phyloP scores from a whole-genome alignment of 2,113 vertebrate genomes.

The Myanophis thanlyinensis region DNA sequence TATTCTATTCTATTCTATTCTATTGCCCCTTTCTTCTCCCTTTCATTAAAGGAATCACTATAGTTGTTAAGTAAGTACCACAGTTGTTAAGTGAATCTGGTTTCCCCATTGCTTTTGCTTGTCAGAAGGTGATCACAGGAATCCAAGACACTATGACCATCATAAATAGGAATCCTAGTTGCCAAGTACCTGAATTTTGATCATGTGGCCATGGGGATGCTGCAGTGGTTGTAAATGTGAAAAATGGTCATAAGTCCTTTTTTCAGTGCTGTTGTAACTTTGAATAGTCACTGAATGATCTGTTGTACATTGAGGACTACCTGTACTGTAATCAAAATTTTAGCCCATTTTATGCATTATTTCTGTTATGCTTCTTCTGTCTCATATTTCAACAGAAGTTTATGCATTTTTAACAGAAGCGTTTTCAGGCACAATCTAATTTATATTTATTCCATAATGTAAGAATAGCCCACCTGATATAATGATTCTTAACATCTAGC shows the following conservation, averaged over 20 bases:
- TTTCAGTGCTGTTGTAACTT: background rate
- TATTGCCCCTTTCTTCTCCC: background rate
- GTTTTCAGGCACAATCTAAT: background rate
- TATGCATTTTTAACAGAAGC: background rate
- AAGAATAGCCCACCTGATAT: background rate
- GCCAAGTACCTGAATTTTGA: background rate
- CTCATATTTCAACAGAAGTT: background rate
- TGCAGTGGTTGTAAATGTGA: background rate
- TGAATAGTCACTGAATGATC: background rate
- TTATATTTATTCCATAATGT: background rate
- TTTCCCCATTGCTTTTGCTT: too few species aligned
- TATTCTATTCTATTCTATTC: too few species aligned
- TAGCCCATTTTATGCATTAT: background rate
- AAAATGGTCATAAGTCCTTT: background rate
- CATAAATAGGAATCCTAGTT: background rate
- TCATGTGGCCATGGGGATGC: background rate
- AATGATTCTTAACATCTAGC: background rate
- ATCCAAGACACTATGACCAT: fast-evolving
- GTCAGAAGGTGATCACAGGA: background rate
- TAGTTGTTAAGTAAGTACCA: background rate
- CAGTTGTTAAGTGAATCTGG: background rate
- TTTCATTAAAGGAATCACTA: background rate
- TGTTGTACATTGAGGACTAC: too few species aligned
- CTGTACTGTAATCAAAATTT: background rate
- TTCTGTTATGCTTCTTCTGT: background rate